Base-by-base conservation (phyloP, 2,888 invertebrate genomes). In the Crepidodera aurea region DNA sequence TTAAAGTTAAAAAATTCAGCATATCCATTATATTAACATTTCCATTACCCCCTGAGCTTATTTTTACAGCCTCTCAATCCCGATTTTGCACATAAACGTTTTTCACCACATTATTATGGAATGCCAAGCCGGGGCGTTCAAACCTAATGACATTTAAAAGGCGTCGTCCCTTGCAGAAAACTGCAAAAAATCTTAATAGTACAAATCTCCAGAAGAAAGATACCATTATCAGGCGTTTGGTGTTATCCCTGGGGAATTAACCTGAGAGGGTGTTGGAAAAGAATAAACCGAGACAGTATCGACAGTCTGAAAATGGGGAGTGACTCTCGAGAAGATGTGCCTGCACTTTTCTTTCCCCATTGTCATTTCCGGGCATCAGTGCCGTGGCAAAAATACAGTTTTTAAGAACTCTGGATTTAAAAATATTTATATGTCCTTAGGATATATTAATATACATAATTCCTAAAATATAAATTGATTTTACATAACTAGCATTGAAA, bases 151-250 rank as follows among this genome's bases (percentile, higher is more conserved):
- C 34, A 57, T 57, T 62, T 37, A 55, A 57, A 62, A 50, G 40
- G 51, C 25, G 32, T 27, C 53, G 18, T 53, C 59, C 55, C 27
- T 40, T 29, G 34, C 32, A 29, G 16, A 42, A 58, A 46, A 46
- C 51, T 51, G 53, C 48, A 48, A 51, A 50, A 61, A 61, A 61
- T 61, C 54, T 61, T 46, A 62, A 58, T 53, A 58, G 53, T 62
- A 58, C 58, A 62, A 62, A 61, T 60, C 60, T 60, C 53, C 40
- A 39, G 51, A 25, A 60, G 54, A 60, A 60, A 60, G 54, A 54
- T 54, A 57, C 57, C 48, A 60, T 60, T 60, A 60, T 46, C 60
- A 32, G 29, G 48, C 48, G 60, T 54, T 60, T 60, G 53, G 54
- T 54, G 51, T 53, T 54, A 60, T 60, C 60, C 54, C 32, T 15